Evolutionary conservation across 2,797 vertebrate species (phyloP).

Genomic region (Enteromius paludinosus): DNA sequence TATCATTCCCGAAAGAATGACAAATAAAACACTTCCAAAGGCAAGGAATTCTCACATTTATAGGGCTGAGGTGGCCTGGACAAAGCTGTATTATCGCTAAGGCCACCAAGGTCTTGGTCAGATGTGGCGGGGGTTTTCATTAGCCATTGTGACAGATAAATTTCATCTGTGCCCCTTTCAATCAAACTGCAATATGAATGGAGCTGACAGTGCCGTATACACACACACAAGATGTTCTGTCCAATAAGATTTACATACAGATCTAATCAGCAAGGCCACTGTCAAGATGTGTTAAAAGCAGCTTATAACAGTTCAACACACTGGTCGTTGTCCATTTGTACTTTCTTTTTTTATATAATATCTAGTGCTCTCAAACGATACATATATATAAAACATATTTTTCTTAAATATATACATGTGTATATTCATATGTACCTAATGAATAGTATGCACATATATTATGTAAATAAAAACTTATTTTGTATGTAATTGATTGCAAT

Average conservation of each 20-base stretch:
- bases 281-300: neutral
- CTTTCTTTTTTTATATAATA: no score
- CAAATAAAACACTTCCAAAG: conserved; percentile 69
- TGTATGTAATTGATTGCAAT: no score
- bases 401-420: no score
- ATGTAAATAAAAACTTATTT: no score
- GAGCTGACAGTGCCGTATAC: conserved; percentile 7
- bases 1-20: conserved; percentile 71
- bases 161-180: conserved; percentile 35
- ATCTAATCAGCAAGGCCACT: neutral
- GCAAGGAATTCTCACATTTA: conserved; percentile 67
- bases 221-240: neutral
- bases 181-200: conserved; percentile 38
- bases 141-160: conserved; percentile 34
- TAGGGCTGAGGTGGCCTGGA: conserved; percentile 53
- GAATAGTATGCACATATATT: no score
- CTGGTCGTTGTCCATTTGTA: no score
- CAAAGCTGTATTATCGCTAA: conserved; percentile 49
- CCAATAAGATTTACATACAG: conserved; percentile 22
- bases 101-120: conserved; percentile 42
- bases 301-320: neutral
- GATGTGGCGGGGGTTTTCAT: conserved; percentile 41
- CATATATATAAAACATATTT: no score
- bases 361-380: no score
- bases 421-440: no score